Conservation (phyloP, 2,888 invertebrate genomes). For the Ophion ellenae region DNA sequence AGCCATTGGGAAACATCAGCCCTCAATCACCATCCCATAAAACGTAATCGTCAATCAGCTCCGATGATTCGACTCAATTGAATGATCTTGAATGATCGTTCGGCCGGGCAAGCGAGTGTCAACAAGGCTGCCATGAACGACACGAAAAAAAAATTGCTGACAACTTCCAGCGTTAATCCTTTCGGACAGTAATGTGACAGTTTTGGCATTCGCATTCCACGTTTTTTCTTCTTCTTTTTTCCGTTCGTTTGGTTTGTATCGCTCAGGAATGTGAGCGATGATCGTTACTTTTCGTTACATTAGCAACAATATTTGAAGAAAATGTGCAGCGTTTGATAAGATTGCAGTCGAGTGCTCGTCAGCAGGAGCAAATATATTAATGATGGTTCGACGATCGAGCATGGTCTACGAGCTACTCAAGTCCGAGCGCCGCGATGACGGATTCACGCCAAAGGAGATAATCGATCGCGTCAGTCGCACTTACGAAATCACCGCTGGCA, state of each 20-base stretch:
- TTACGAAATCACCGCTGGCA: slow-evolving; percentile 71
- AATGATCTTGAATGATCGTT: background rate
- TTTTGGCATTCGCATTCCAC: slow-evolving; percentile 28
- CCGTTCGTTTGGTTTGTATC: background rate
- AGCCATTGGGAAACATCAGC: no score
- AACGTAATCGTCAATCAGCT: no score
- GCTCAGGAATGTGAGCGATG: slow-evolving; percentile 23
- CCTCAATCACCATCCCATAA: no score
- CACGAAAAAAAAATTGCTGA: background rate
- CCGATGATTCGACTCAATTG: no score
- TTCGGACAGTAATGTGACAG: slow-evolving; percentile 51
- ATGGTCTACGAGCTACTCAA: slow-evolving; percentile 75
- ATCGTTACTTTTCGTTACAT: slow-evolving; percentile 13
- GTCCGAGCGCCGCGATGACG: slow-evolving; percentile 68
- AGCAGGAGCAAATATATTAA: background rate
- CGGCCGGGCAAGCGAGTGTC: background rate
- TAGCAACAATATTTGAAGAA: slow-evolving; percentile 2
- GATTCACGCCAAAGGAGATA: slow-evolving; percentile 74
- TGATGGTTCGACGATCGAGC: slow-evolving; percentile 71
- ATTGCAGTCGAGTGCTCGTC: background rate
- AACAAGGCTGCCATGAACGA: slow-evolving; percentile 8
- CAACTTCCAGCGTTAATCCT: slow-evolving; percentile 49
- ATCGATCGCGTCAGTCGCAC: slow-evolving; percentile 71
- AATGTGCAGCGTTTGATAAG: slow-evolving; percentile 38
- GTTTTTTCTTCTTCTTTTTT: slow-evolving; percentile 33